Conservation (phyloP, 2,113 vertebrate genomes). For the Neolamprologus kungweensis region DNA sequence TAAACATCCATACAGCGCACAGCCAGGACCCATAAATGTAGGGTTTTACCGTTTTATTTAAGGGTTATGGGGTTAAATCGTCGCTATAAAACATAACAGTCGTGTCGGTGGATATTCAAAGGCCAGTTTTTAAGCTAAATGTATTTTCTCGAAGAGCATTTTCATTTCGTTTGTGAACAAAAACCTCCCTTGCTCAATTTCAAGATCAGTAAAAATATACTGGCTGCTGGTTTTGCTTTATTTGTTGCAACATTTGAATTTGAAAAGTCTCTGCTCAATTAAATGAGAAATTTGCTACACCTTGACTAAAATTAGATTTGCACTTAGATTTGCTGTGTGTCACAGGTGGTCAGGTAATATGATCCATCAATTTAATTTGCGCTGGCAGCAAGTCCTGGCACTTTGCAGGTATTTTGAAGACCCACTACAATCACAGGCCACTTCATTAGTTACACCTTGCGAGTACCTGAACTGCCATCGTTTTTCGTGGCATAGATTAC, state of each 20-base stretch:
- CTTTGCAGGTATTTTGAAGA: background rate
- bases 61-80: background rate
- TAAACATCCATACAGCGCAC: background rate
- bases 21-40: background rate
- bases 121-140: background rate
- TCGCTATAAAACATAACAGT: background rate
- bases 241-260: background rate
- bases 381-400: fast-evolving
- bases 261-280: background rate
- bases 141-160: background rate
- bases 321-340: background rate
- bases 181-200: background rate
- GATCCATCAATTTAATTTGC: background rate
- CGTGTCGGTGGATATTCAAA: background rate
- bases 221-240: background rate
- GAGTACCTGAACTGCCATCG: background rate
- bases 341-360: background rate
- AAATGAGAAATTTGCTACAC: background rate
- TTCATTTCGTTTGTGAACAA: background rate
- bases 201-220: background rate
- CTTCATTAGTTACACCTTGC: background rate
- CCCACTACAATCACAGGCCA: background rate
- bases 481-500: background rate
- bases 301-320: background rate
- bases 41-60: background rate